A percentile compares a stretch with the other conserved stretches of the same genome.
phyloP scores from a whole-genome alignment of 2,113 vertebrate species.

The Proteles cristata region DNA sequence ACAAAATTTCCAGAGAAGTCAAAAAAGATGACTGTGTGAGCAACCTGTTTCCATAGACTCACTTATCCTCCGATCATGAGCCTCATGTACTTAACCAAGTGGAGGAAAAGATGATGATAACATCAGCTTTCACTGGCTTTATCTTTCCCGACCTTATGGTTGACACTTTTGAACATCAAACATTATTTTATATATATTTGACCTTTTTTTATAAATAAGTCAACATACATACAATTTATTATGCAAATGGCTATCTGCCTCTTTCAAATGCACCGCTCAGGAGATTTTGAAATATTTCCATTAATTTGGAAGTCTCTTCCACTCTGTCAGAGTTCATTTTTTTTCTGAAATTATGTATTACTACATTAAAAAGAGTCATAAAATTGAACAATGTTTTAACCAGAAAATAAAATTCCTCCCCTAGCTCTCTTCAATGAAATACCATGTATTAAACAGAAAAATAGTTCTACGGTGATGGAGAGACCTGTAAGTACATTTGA shows the following conservation, averaged over 20 bases:
- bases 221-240: background rate
- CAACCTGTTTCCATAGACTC: accelerated
- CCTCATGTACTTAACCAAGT: background rate
- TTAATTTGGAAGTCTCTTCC: background rate
- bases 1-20: background rate
- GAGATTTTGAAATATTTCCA: background rate
- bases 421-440: background rate
- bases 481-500: background rate
- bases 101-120: background rate
- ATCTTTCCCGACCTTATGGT: background rate
- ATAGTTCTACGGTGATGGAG: too few species aligned
- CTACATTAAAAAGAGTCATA: background rate
- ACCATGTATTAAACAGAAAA: background rate
- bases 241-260: background rate
- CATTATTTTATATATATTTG: background rate
- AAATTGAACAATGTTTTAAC: slow-evolving; percentile 13
- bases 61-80: background rate
- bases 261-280: background rate
- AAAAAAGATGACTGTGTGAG: background rate
- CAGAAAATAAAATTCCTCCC: background rate
- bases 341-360: background rate
- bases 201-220: background rate
- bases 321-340: background rate
- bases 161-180: background rate
- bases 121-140: background rate